phyloP scores from a whole-genome alignment of 2,888 invertebrate genomes.

The Pristionchus arcanus region DNA sequence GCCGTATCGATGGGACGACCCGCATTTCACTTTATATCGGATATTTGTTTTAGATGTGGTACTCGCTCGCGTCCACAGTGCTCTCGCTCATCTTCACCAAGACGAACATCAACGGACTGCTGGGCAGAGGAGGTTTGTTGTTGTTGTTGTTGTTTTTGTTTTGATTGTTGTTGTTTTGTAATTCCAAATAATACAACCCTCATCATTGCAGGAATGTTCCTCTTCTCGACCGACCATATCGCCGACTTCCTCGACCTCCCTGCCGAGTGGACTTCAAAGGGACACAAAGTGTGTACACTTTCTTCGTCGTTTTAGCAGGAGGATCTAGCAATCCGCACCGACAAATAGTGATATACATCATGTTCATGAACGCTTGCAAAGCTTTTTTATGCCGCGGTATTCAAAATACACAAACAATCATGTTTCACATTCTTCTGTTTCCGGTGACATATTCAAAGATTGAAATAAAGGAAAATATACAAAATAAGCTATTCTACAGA shows the following conservation, averaged over 20 bases:
- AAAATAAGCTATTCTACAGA: too few relatives aligned
- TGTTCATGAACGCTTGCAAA: too few relatives aligned
- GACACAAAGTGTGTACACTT: slow-evolving; percentile 58
- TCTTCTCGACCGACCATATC: slow-evolving; percentile 91
- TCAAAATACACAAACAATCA: too few relatives aligned
- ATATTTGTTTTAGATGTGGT: slow-evolving; percentile 87
- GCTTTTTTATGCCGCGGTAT: too few relatives aligned
- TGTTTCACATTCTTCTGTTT: too few relatives aligned
- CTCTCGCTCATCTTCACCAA: slow-evolving; percentile 93
- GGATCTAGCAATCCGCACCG: neutral
- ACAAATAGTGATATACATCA: neutral
- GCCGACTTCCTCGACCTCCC: slow-evolving; percentile 83
- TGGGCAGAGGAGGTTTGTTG: slow-evolving; percentile 83
- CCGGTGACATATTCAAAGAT: too few relatives aligned
- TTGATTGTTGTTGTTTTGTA: too few relatives aligned
- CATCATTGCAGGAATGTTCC: slow-evolving; percentile 88
- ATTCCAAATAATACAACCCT: too few relatives aligned
- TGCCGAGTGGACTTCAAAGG: slow-evolving; percentile 58
- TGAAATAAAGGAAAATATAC: too few relatives aligned
- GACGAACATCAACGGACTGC: slow-evolving; percentile 94
- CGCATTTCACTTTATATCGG: too few relatives aligned
- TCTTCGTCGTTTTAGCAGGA: neutral
- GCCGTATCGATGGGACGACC: too few relatives aligned
- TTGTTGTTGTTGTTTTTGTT: neutral
- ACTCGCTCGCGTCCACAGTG: slow-evolving; percentile 89